phyloP scores from a whole-genome alignment of 2,797 vertebrate genomes.

The Cichlasoma orientale region DNA sequence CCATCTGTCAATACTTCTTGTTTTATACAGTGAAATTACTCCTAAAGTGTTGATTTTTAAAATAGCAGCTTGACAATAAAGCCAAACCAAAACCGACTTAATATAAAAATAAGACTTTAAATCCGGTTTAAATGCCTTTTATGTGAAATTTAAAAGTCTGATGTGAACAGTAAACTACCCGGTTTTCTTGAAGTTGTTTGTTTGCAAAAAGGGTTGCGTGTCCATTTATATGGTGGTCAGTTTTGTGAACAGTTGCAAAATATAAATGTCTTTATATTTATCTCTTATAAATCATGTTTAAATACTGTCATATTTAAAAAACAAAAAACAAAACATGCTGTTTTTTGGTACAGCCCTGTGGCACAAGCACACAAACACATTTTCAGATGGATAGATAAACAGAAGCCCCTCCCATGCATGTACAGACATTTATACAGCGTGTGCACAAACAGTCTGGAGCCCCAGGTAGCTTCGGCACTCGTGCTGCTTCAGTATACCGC shows the following conservation, averaged over 20 bases:
- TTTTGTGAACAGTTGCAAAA: rapidly evolving
- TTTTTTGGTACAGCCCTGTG: background rate
- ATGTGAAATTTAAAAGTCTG: background rate
- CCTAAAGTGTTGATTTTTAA: background rate
- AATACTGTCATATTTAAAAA: background rate
- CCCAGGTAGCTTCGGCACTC: constrained; percentile 2
- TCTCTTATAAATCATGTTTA: background rate
- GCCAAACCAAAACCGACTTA: background rate
- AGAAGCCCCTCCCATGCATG: constrained; percentile 8
- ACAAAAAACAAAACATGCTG: no score
- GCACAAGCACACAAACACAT: background rate
- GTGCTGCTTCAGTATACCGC: background rate
- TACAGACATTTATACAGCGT: constrained; percentile 3
- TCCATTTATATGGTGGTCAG: background rate
- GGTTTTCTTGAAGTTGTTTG: background rate
- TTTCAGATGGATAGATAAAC: background rate
- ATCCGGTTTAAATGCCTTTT: background rate
- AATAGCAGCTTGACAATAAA: background rate
- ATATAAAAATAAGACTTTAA: background rate
- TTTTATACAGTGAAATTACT: constrained; percentile 1
- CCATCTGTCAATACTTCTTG: constrained; percentile 13
- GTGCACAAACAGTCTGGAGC: background rate
- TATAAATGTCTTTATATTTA: background rate
- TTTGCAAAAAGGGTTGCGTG: background rate
- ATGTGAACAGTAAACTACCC: background rate